phyloP scores from a whole-genome alignment of 2,797 vertebrate genomes.

The Carcharodon carcharias region DNA sequence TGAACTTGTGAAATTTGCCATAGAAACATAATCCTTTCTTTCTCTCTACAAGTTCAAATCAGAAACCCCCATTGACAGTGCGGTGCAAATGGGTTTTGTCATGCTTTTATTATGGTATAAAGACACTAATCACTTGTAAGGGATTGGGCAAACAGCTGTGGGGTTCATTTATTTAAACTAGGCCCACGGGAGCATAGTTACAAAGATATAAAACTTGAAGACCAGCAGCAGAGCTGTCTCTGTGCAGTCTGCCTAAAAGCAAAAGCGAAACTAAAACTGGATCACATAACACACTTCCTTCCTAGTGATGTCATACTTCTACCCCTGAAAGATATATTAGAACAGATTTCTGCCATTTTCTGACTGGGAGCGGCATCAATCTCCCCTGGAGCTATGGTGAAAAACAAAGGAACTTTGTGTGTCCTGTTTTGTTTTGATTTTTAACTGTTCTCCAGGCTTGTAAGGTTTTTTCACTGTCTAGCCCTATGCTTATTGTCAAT shows the following conservation, averaged over 20 bases:
- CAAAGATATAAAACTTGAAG: no score
- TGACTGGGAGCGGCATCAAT: neutral
- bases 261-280: no score
- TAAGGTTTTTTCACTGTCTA: neutral
- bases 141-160: no score
- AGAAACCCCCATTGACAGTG: neutral
- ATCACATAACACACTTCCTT: no score
- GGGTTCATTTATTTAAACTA: no score
- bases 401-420: neutral
- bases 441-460: neutral
- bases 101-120: no score
- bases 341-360: neutral
- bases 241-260: no score
- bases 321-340: neutral
- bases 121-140: no score
- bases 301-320: no score
- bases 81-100: no score
- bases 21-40: neutral
- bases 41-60: neutral
- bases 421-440: neutral
- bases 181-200: no score
- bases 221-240: no score
- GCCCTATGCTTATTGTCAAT: neutral
- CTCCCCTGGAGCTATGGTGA: neutral
- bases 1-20: neutral